A percentile compares a stretch with the other conserved stretches of the same genome.
Conservation (phyloP, 2,113 vertebrate genomes). For the Coturnix japonica region DNA sequence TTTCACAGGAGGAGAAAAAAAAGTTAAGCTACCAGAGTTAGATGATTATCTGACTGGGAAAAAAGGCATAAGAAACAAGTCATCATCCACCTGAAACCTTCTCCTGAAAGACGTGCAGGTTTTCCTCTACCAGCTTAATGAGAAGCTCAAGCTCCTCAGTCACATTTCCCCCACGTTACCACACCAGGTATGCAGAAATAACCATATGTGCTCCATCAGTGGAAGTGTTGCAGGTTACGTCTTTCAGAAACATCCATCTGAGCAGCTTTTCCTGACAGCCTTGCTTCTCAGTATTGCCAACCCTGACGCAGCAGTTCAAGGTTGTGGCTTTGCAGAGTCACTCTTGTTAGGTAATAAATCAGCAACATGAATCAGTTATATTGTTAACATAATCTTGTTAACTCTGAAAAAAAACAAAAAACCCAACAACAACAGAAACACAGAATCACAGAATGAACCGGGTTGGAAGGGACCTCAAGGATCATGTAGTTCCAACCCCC, state of each 20-base stretch:
- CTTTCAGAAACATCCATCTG: background rate
- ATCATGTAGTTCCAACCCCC: no score
- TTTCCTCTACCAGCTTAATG: background rate
- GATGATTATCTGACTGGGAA: background rate
- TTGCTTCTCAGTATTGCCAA: background rate
- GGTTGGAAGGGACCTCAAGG: no score
- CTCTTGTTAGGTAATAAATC: background rate
- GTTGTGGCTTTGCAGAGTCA: background rate
- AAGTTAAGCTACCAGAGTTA: no score
- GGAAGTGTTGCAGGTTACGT: background rate
- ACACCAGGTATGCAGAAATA: background rate
- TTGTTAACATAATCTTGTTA: background rate
- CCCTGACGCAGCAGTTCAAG: background rate
- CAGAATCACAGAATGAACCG: no score
- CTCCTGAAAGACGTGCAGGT: background rate
- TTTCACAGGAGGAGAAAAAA: background rate
- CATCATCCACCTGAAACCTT: background rate
- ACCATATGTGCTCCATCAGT: constrained; percentile 6
- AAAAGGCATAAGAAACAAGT: background rate
- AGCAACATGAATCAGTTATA: background rate
- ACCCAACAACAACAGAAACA: no score
- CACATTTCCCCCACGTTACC: background rate
- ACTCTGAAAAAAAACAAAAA: background rate
- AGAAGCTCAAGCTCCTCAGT: background rate
- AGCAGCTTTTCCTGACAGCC: background rate